Evolutionary conservation across 2,888 invertebrate species (phyloP), one percentile per base, ranked within the genome.

Genomic region (Melinopterus prodromus): DNA sequence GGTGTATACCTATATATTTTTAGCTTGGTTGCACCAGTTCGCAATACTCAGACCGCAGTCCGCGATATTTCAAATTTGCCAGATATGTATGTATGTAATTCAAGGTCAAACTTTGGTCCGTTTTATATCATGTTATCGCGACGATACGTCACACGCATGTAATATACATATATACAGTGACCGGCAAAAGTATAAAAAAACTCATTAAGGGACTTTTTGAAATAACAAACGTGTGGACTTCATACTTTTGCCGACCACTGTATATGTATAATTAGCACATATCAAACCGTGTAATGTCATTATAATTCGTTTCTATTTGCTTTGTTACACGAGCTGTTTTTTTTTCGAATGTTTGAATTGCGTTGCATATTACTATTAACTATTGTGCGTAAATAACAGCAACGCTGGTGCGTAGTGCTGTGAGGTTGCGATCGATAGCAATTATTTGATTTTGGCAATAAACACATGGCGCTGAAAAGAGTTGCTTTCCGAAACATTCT

Each of bases 61-160:
- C 53, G 26, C 26, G 26, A 53, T 53, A 53, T 53, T 53, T 53
- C 7, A 53, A 53, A 53, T 53, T 53, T 53, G 12, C 9, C 53
- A 53, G 12, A 53, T 9, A 53, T 53, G 12, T 12, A 12, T 4
- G 53, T 53, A 53, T 53, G 7, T 12, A 12, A 53, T 53, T 53
- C 53, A 53, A 53, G 53, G 53, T 53, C 53, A 53, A 53, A 53
- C 53, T 53, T 53, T 53, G 53, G 53, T 53, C 53, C 53, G 53
- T 53, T 53, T 53, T 53, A 12, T 53, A 53, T 53, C 53, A 53
- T 53, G 53, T 12, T 53, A 53, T 53, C 53, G 53, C 53, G 12
- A 53, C 5, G 53, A 53, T 53, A 53, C 53, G 53, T 53, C 53
- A 53, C 12, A 53, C 53, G 53, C 53, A 53, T 53, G 53, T 53